Evolutionary conservation across 2,888 invertebrate genomes (phyloP).

Genomic region (Hydraecia micacea): DNA sequence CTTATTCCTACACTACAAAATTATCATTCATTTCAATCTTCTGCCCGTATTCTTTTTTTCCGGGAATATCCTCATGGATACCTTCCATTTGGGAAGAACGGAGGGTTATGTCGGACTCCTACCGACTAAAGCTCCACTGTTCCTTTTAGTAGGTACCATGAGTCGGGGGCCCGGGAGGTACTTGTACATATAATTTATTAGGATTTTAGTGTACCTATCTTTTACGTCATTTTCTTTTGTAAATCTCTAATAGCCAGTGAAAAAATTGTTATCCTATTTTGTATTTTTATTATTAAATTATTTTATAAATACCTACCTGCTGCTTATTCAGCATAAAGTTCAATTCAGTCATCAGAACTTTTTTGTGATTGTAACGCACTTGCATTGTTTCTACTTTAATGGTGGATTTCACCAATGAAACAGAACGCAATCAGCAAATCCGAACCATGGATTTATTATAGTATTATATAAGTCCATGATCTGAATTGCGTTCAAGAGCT

Average conservation of each 20-base stretch:
- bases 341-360: background rate
- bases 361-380: background rate
- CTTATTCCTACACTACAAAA: background rate
- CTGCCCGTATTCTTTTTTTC: background rate
- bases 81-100: too few relatives aligned
- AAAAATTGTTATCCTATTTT: background rate
- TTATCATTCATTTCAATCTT: background rate
- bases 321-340: background rate
- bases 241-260: background rate
- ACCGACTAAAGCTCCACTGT: too few relatives aligned
- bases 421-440: background rate
- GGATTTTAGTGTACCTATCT: too few relatives aligned
- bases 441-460: too few relatives aligned
- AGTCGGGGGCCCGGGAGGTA: too few relatives aligned
- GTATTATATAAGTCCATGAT: too few relatives aligned
- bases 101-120: too few relatives aligned
- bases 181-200: too few relatives aligned
- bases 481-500: background rate
- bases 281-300: background rate
- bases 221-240: background rate
- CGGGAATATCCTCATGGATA: too few relatives aligned
- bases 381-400: background rate
- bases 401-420: background rate
- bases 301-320: background rate
- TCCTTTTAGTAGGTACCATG: too few relatives aligned